Base-by-base conservation (phyloP, 1,140 invertebrate genomes). In the Penaeus vannamei region DNA sequence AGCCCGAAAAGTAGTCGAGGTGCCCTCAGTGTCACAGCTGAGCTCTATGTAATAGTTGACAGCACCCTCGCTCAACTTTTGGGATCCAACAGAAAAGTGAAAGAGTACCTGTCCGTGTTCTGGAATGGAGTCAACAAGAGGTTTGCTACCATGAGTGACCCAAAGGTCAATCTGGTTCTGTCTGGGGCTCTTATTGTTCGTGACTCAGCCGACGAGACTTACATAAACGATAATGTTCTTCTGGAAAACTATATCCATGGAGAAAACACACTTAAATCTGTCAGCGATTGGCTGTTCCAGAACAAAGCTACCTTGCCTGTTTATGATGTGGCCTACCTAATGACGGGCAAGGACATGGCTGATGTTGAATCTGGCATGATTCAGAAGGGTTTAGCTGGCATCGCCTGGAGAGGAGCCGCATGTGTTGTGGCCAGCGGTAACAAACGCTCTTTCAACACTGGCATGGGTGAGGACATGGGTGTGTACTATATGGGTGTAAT, bases 21-120 rank as follows among this genome's bases (percentile, higher is more conserved):
- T 20, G 81, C 59, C 14, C 53, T 66, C 1, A 80, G 26, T 7
- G 87, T 85, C 20, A 86, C 86, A 26, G 87, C 89, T 8, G 91
- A 92, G 81, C 72, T 92, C 32, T 89, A 77, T n/a, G 61, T 92
- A 42, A 72, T 92, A 59, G 91, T 91, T 60, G 91, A 92, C 81
- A 90, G 91, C 64, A 88, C 42, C 19, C 86, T 91, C 29, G 88
- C 87, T 8, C 66, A 84, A 20, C 36, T 23, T 0, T 86, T 92
- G 19, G 86, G 89, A 1, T 80, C 90, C 14, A 59, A 89, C 20
- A 62, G 17, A 17, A 77, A 90, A 60, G 84, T 92, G 2, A 79
- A 90, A 8, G 66, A 91, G 23, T 92, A 92, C 42, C 46, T 91
- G 0, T 66, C 86, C 22, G 85, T 92, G 36, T 91, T 92, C 77